These are phyloP conservation scores for Syngnathus floridae DNA, from an alignment of 2,113 vertebrate species.

Conservation along the genomic window DNA sequence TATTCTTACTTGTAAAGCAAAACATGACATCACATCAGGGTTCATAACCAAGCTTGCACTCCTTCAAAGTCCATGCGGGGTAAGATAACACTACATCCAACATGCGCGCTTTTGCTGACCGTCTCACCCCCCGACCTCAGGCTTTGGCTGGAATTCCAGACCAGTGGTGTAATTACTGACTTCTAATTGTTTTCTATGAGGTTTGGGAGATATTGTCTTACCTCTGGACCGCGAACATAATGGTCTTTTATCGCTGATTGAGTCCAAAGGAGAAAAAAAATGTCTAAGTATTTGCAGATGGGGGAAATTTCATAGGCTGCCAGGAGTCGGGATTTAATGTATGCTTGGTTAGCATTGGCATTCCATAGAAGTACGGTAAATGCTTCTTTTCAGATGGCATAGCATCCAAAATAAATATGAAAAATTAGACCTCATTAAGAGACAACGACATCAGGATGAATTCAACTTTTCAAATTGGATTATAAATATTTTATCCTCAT, in stretches of 20 bases:
- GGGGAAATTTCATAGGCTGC: slow-evolving; percentile 49
- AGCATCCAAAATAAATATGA: slow-evolving; percentile 42
- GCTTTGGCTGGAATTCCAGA: slow-evolving; percentile 49
- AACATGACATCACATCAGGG: slow-evolving; percentile 56
- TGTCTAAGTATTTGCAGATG: slow-evolving; percentile 64
- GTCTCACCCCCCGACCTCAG: slow-evolving; percentile 21
- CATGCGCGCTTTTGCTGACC: slow-evolving; percentile 30
- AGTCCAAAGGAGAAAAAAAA: slow-evolving; percentile 35
- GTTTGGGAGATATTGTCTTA: slow-evolving; percentile 60
- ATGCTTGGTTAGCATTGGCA: slow-evolving; percentile 52
- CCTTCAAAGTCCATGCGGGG: slow-evolving; percentile 23
- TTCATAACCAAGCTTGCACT: slow-evolving; percentile 36
- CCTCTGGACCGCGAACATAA: slow-evolving; percentile 51
- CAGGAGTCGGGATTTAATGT: slow-evolving; percentile 56
- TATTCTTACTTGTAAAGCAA: slow-evolving; percentile 32
- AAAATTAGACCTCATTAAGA: slow-evolving; percentile 43
- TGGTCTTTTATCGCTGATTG: slow-evolving; percentile 60
- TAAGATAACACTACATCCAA: slow-evolving; percentile 50
- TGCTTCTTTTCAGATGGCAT: slow-evolving; percentile 48
- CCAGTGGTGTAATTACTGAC: slow-evolving; percentile 53
- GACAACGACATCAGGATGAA: slow-evolving; percentile 32
- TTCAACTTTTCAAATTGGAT: neutral
- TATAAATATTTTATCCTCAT: neutral
- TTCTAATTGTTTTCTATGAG: slow-evolving; percentile 63
- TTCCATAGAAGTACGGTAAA: slow-evolving; percentile 34